phyloP scores from a whole-genome alignment of 2,113 vertebrate species.

The Alosa alosa region DNA sequence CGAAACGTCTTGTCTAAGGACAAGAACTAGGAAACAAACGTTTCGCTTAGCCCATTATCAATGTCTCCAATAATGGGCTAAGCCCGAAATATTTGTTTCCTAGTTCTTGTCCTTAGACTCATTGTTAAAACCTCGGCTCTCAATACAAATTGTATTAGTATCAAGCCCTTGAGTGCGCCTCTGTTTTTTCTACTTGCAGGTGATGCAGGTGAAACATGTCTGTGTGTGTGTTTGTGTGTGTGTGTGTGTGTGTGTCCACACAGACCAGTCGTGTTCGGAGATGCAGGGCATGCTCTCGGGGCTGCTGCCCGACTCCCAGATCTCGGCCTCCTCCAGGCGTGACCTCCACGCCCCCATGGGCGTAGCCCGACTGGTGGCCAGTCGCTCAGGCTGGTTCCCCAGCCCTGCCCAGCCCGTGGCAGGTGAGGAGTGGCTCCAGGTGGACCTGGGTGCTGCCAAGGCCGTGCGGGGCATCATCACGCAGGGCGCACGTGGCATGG shows the following conservation, averaged over 20 bases:
- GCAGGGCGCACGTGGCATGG: constrained; percentile 82
- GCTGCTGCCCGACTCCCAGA: constrained; percentile 88
- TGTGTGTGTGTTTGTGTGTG: no score
- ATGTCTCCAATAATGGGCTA: no score
- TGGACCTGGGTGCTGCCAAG: constrained; percentile 84
- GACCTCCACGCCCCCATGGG: constrained; percentile 73
- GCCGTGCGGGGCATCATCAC: constrained; percentile 89
- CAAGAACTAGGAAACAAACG: no score
- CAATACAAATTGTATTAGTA: no score
- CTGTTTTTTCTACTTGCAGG: no score
- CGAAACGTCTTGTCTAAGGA: no score
- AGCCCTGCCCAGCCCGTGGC: constrained; percentile 82
- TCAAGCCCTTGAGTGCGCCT: no score
- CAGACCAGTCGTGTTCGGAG: constrained; percentile 92
- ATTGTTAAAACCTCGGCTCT: no score
- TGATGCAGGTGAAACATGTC: no score
- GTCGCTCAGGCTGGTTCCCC: constrained; percentile 96
- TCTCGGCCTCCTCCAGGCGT: constrained; percentile 89
- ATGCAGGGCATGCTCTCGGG: constrained; percentile 95
- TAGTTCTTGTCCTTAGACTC: no score
- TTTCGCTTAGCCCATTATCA: no score
- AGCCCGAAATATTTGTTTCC: no score
- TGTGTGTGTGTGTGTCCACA: constrained; percentile 4
- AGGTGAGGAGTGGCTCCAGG: constrained; percentile 94
- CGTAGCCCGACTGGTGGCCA: constrained; percentile 88